Percentiles rank a stretch among this genome's conserved stretches.
phyloP scores from a whole-genome alignment of 1,140 invertebrate genomes.

The Pantala flavescens region DNA sequence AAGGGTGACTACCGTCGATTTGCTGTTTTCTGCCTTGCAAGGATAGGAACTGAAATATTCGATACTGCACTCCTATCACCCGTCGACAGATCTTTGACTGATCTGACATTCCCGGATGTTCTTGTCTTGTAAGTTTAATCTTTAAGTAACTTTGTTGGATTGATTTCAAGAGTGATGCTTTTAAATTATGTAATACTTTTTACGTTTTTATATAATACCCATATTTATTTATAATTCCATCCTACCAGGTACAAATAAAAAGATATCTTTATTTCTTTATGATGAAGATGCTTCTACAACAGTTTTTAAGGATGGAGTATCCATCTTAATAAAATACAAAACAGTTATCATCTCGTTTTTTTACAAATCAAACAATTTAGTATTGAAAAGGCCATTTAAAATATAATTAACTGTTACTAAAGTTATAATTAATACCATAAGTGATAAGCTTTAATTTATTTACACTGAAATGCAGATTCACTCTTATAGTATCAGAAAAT shows the following conservation, averaged over 20 bases:
- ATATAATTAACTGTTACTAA: too few relatives aligned
- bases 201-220: neutral
- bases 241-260: conserved; percentile 16
- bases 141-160: conserved; percentile 13
- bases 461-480: too few relatives aligned
- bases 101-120: conserved; percentile 58
- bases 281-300: too few relatives aligned
- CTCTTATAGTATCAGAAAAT: too few relatives aligned
- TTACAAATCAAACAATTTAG: too few relatives aligned
- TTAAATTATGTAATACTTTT: neutral
- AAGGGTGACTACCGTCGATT: conserved; percentile 59
- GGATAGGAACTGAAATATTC: conserved; percentile 56
- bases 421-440: too few relatives aligned
- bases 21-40: conserved; percentile 58
- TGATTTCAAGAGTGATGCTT: conserved; percentile 10
- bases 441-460: too few relatives aligned
- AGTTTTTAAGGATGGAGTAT: too few relatives aligned
- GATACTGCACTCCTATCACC: conserved; percentile 55
- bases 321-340: too few relatives aligned
- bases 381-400: too few relatives aligned
- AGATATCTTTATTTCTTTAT: too few relatives aligned
- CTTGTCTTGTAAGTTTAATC: conserved; percentile 52
- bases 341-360: too few relatives aligned
- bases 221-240: conserved; percentile 14
- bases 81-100: conserved; percentile 56